phyloP scores from a whole-genome alignment of 2,888 invertebrate species.

The Malachius bipustulatus region DNA sequence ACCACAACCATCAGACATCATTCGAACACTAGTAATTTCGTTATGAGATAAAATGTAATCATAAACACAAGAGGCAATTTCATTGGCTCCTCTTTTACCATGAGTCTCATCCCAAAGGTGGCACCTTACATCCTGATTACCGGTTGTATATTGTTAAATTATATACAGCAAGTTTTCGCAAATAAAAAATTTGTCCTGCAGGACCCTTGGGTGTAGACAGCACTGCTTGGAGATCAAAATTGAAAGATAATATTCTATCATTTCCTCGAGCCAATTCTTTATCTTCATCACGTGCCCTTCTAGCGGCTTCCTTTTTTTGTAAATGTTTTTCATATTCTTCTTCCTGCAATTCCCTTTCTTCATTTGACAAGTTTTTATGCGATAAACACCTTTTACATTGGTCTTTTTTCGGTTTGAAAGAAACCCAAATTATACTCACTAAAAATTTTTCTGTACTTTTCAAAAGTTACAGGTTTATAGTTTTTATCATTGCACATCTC shows the following conservation, averaged over 20 bases:
- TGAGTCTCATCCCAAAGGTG: constrained; percentile 26
- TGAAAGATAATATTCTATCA: constrained; percentile 19
- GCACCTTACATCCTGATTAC: constrained; percentile 24
- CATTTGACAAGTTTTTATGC: constrained; percentile 14
- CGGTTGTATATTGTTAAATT: constrained; percentile 28
- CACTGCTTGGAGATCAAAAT: constrained; percentile 27
- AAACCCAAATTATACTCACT: constrained; percentile 4
- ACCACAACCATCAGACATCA: constrained; percentile 17
- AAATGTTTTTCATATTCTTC: constrained; percentile 16
- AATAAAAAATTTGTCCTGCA: constrained; percentile 24
- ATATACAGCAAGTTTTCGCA: constrained; percentile 25
- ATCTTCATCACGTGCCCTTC: constrained; percentile 21
- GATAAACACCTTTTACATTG: constrained; percentile 22
- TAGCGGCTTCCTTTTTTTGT: constrained; percentile 19
- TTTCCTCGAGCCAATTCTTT: constrained; percentile 19
- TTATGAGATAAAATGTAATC: constrained; percentile 16
- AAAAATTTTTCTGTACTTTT: constrained; percentile 5
- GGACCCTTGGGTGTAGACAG: constrained; percentile 22
- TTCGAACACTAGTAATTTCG: constrained; percentile 15
- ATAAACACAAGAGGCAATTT: constrained; percentile 23
- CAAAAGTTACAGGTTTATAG: constrained; percentile 1
- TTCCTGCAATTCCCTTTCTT: constrained; percentile 14
- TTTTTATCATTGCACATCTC: neutral
- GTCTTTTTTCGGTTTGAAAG: constrained; percentile 17
- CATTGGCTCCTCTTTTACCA: constrained; percentile 25